Conservation (phyloP, 2,888 invertebrate genomes). For the Drosophila mimetica region DNA sequence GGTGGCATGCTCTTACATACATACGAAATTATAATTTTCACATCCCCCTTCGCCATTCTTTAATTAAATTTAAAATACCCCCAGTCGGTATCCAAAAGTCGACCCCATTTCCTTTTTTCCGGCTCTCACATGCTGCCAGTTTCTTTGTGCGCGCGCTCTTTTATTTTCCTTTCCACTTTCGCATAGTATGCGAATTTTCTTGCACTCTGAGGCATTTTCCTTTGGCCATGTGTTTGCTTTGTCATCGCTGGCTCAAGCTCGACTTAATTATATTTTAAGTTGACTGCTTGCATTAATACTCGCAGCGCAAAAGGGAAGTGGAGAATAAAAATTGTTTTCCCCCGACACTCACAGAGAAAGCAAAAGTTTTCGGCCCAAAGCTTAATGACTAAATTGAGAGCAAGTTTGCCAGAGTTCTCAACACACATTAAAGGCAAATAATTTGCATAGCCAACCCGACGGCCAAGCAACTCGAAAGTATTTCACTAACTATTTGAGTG, state of each 20-base stretch:
- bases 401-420: constrained; percentile 57
- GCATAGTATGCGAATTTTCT: constrained; percentile 43
- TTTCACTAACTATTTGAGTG: constrained; percentile 61
- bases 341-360: constrained; percentile 11
- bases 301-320: constrained; percentile 20
- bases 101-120: constrained; percentile 3
- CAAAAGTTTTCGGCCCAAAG: constrained; percentile 47
- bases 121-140: constrained; percentile 37
- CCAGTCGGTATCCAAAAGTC: constrained; percentile 18
- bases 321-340: constrained; percentile 34
- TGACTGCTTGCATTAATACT: constrained; percentile 43
- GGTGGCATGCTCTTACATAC: background rate
- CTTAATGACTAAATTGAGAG: constrained; percentile 68
- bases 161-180: constrained; percentile 39
- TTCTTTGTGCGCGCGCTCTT: constrained; percentile 24
- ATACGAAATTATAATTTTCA: background rate
- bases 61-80: background rate
- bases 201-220: constrained; percentile 45
- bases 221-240: constrained; percentile 56
- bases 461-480: constrained; percentile 47
- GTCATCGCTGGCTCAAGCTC: constrained; percentile 50
- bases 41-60: background rate
- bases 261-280: constrained; percentile 60
- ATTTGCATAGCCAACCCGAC: constrained; percentile 65
- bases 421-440: constrained; percentile 66